Evolutionary conservation across 2,797 vertebrate species (phyloP), one percentile per base, ranked within the genome.

Genomic region (Galagoides demidoff): DNA sequence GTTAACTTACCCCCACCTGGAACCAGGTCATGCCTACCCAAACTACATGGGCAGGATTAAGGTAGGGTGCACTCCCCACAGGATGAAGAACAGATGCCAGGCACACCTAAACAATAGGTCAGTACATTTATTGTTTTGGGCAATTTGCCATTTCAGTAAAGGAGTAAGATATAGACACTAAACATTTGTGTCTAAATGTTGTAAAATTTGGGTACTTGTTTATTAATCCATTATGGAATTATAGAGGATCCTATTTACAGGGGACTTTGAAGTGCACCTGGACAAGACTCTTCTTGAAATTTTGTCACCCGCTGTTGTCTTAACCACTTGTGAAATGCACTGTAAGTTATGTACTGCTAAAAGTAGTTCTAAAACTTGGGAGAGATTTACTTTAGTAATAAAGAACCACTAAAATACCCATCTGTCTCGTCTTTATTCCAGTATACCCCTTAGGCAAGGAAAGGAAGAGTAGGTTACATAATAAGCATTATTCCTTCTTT

Each of bases 321-420:
- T 91, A 88, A 79, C 27, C 20, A 45, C 43, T 96, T 63, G 11
- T 74, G 76, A 92, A 89, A 83, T 64, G 14, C 14, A 81, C 16
- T 94, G 3, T 64, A 77, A 78, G 45, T 55, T 88, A 49, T 37
- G 43, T 87, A 61, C 85, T 89, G 16, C 43, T 81, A 76, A 94
- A 85, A 87, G 87, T 90, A 87, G 22, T 87, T 92, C 5, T 29
- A 70, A 57, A n/a, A 13, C 49, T 92, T 77, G 55, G 68, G 34
- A 92, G 55, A n/a, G 4, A 83, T 29, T 96, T 59, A 64, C 12
- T 76, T 64, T 63, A 89, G 59, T 57, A 86, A 29, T 52, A 31
- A 31, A 34, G 49, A 77, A 12, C 3, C 12, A 57, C 17, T 45
- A 5, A 49, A 31, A 34, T 39, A 82, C 9, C 34, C 27, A 34